Evolutionary conservation across 2,797 vertebrate genomes (phyloP).

Genomic region (Neomorphus geoffroyi): DNA sequence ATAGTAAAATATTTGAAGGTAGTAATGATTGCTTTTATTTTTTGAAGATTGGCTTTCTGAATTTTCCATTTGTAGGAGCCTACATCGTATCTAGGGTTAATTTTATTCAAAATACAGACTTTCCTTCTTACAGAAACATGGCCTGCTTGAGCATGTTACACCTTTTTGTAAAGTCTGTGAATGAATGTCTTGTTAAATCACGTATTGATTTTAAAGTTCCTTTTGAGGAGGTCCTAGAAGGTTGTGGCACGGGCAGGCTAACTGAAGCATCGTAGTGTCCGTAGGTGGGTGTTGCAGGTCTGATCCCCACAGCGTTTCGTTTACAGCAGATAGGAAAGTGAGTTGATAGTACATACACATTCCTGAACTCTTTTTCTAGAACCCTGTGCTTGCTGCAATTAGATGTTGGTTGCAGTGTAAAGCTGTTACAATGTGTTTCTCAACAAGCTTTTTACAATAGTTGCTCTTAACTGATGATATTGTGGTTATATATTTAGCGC

Average conservation of each 20-base stretch:
- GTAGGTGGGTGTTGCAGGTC: background rate
- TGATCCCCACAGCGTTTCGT: background rate
- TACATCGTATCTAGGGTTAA: background rate
- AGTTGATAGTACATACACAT: rapidly evolving
- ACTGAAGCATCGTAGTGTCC: background rate
- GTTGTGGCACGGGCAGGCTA: background rate
- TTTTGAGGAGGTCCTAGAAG: background rate
- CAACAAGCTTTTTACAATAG: background rate
- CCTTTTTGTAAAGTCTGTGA: background rate
- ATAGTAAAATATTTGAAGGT: background rate
- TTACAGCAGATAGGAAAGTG: background rate
- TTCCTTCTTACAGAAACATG: background rate
- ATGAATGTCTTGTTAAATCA: background rate
- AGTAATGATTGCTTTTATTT: background rate
- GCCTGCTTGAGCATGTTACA: background rate
- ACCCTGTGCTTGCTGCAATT: background rate
- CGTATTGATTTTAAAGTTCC: background rate
- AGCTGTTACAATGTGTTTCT: background rate
- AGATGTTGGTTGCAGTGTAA: background rate
- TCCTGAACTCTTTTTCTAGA: background rate
- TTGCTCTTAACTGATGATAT: background rate
- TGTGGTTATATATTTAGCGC: background rate
- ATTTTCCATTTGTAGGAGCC: background rate
- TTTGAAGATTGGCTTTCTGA: background rate
- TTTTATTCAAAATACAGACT: background rate